Percentiles rank a stretch among this genome's conserved stretches.
phyloP scores from a whole-genome alignment of 92 coral and sea anemone genomes.

The Zoanthus gigantus region DNA sequence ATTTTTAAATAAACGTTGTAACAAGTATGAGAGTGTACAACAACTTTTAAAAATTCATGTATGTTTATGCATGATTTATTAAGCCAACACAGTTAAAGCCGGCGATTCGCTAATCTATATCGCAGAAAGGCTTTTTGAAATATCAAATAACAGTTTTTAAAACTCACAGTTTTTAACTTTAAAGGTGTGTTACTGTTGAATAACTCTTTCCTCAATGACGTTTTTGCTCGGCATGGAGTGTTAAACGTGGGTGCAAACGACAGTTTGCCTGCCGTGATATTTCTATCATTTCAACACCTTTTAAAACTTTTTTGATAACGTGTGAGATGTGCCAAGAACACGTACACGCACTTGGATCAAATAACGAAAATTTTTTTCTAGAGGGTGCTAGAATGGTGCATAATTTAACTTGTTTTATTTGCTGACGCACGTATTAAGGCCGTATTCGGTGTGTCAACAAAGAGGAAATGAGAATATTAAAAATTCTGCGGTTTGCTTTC shows the following conservation, averaged over 20 bases:
- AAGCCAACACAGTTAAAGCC: not conserved
- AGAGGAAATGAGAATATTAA: constrained; percentile 12
- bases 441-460: not conserved
- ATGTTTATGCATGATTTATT: not conserved
- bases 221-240: not conserved
- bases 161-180: not conserved
- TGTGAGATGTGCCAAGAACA: not conserved
- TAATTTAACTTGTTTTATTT: not conserved
- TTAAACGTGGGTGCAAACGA: not conserved
- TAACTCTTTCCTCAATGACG: not conserved
- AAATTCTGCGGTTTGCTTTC: constrained; percentile 45
- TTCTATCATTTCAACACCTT: not conserved
- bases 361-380: not conserved
- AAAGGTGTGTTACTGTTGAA: not conserved
- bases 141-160: not conserved
- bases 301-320: not conserved
- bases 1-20: not conserved
- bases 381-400: constrained; percentile 2
- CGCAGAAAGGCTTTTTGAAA: not conserved
- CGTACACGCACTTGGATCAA: not conserved
- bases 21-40: not conserved
- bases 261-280: not conserved
- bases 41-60: not conserved
- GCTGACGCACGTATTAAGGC: not conserved
- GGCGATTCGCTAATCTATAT: not conserved